Conservation (phyloP, 2,888 invertebrate genomes). For the Heliconius hortense region DNA sequence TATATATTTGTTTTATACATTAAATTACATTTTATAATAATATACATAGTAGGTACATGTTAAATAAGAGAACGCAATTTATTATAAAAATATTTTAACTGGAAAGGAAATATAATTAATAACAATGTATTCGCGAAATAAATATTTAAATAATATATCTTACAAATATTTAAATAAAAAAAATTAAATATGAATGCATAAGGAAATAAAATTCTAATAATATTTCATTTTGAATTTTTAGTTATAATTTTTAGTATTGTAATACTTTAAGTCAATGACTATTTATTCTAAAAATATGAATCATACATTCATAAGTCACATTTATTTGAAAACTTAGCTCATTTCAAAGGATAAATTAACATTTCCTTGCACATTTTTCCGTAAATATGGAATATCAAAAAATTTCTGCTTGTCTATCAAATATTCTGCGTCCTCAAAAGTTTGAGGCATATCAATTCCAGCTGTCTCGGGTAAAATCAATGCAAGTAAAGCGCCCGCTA, state of each 20-base stretch:
- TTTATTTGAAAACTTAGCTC: constrained; percentile 28
- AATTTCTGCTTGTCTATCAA: constrained; percentile 54
- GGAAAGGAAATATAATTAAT: no score
- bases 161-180: no score
- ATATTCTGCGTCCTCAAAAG: constrained; percentile 65
- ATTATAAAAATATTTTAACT: no score
- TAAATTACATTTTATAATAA: no score
- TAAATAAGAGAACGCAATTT: no score
- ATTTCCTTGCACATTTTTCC: constrained; percentile 42
- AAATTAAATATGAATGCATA: no score
- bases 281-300: not conserved
- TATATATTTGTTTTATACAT: no score
- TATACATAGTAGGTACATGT: no score
- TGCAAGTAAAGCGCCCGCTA: constrained; percentile 50
- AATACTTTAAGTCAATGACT: not conserved
- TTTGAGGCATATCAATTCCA: constrained; percentile 64
- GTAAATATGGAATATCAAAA: constrained; percentile 59
- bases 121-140: no score
- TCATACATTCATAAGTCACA: not conserved
- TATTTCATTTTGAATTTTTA: no score
- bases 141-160: no score
- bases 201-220: no score
- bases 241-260: not conserved
- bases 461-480: constrained; percentile 66
- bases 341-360: constrained; percentile 45